Base-by-base conservation (phyloP, 2,888 invertebrate species). In the Tetropium fuscum region DNA sequence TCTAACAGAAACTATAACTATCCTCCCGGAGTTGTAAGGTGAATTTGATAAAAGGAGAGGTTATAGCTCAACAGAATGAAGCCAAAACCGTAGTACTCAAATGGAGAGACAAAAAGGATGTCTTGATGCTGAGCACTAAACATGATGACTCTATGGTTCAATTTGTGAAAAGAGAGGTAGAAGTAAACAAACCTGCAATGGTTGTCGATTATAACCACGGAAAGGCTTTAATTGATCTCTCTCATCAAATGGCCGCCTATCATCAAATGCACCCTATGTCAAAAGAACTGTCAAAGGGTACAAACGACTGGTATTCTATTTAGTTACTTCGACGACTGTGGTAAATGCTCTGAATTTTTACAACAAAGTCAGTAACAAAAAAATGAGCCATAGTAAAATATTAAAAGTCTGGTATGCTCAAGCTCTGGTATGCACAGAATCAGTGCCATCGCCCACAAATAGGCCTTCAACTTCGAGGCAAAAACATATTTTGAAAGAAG, bases 141-240 rank as follows among this genome's bases (percentile, higher is more conserved):
- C 47, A 53, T 13, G 53, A 53, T 53, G 36, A 44, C 27, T 27
- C 47, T 3, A 25, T 18, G n/a, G 27, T 45, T 7, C 20, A n/a
- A 20, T n/a, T 43, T 20, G 22, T 11, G 19, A 19, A 11, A 43
- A 43, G 43, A 22, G 18, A 13, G 10, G n/a, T 20, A 1, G 43
- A 20, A 20, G n/a, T 27, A 27, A 27, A 7, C n/a, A 27, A 27
- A 18, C 18, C 19, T 15, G 19, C 3, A 15, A 30, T 15, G 27
- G 15, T 55, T 16, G 18, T 49, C 3, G 53, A 57, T 3, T 60
- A 45, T 20, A 51, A 57, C 27, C 10, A 53, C 22, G 41, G 53
- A 18, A 58, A 61, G 45, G 38, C 53, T 19, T 61, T 53, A 47
- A 53, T 61, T 20, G 53, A 61, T 27, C 43, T 58, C n/a, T 58